These are phyloP conservation scores for Anarhynchus alexandrinus DNA, from an alignment of 2,113 vertebrate species.

Conservation along the genomic window DNA sequence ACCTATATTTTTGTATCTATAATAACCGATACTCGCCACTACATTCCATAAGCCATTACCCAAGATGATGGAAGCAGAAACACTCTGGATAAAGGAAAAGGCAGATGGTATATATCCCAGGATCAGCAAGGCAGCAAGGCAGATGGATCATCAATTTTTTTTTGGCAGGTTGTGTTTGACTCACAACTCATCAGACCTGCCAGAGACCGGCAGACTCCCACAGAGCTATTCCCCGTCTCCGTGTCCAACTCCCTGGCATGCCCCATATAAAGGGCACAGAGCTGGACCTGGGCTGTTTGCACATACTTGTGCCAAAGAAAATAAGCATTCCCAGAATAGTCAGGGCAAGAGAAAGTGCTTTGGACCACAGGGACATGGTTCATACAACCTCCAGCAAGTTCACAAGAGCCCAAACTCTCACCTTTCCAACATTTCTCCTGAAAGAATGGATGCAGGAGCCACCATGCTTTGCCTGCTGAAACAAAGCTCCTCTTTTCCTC, in stretches of 20 bases:
- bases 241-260: rapidly evolving
- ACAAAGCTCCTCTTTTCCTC: not conserved
- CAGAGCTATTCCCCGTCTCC: not conserved
- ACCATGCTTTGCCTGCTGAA: not conserved
- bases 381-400: not conserved
- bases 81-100: not conserved
- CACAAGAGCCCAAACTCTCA: not conserved
- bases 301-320: not conserved
- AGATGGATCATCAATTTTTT: not conserved
- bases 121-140: not conserved
- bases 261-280: rapidly evolving
- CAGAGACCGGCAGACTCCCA: not conserved
- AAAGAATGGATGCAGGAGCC: not conserved
- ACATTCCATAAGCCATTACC: not conserved
- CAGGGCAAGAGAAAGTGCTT: not conserved
- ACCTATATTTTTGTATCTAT: not conserved
- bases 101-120: not conserved
- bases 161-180: not conserved
- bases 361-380: not conserved
- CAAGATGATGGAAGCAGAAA: not conserved
- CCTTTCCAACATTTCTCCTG: not conserved
- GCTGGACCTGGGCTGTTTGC: not conserved
- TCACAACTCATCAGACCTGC: not conserved
- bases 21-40: not conserved
- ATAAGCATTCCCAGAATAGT: not conserved